Evolutionary conservation across 1,140 invertebrate genomes (phyloP).

Genomic region (Drosophila ambigua): DNA sequence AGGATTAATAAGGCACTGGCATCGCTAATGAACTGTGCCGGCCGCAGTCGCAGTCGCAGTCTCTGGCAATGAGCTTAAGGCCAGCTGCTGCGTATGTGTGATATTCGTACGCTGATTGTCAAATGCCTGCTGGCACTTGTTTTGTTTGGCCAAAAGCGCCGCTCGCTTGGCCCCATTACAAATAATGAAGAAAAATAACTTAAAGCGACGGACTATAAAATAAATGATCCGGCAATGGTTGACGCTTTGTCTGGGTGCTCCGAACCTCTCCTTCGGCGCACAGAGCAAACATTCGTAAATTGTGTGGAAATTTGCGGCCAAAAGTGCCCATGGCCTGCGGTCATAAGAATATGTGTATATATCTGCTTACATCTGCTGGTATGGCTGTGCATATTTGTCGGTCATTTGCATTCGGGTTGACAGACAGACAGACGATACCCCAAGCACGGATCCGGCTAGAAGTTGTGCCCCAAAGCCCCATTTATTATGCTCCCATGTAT

Average conservation of each 20-base stretch:
- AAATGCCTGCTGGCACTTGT: slow-evolving; percentile 67
- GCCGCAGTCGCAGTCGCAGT: slow-evolving; percentile 31
- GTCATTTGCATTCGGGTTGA: slow-evolving; percentile 63
- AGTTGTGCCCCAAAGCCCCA: slow-evolving; percentile 50
- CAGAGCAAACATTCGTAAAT: slow-evolving; percentile 40
- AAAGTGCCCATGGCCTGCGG: slow-evolving; percentile 35
- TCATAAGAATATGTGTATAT: slow-evolving; percentile 28
- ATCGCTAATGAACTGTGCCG: slow-evolving; percentile 74
- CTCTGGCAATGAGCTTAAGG: slow-evolving; percentile 63
- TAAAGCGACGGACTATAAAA: slow-evolving; percentile 79
- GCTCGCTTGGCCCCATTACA: slow-evolving; percentile 53
- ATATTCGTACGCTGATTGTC: slow-evolving; percentile 71
- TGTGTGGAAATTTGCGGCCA: slow-evolving; percentile 52
- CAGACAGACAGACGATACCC: slow-evolving; percentile 49
- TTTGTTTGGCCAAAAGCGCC: slow-evolving; percentile 7
- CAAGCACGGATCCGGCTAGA: slow-evolving; percentile 38
- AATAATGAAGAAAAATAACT: slow-evolving; percentile 82
- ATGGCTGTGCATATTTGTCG: slow-evolving; percentile 58
- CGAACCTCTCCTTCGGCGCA: not conserved
- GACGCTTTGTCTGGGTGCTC: slow-evolving; percentile 22
- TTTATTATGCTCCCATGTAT: slow-evolving; percentile 56
- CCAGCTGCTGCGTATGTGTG: slow-evolving; percentile 65
- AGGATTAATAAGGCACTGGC: slow-evolving; percentile 71
- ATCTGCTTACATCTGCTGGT: slow-evolving; percentile 35
- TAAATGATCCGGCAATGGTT: slow-evolving; percentile 73